Conservation (phyloP, 1,140 invertebrate species). For the Zaprionus nigranus region DNA sequence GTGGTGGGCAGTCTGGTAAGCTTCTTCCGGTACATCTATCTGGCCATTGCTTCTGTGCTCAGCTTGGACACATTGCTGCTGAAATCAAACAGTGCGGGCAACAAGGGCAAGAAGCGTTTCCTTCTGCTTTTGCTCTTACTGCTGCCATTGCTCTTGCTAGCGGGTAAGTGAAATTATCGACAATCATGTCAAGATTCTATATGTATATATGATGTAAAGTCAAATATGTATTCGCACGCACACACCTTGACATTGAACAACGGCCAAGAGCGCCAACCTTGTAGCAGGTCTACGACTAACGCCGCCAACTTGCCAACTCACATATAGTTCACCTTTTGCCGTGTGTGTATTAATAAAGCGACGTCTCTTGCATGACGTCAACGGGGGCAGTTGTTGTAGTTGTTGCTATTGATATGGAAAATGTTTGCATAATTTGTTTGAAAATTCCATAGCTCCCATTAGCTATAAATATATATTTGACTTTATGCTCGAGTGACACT, state of each 20-base stretch:
- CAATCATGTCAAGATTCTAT: background rate
- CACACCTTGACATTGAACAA: slow-evolving; percentile 35
- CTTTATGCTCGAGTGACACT: slow-evolving; percentile 33
- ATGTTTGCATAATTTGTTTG: slow-evolving; percentile 23
- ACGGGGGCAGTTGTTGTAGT: slow-evolving; percentile 1
- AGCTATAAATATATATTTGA: slow-evolving; percentile 41
- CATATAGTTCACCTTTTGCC: slow-evolving; percentile 51
- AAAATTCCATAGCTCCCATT: background rate
- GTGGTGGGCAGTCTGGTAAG: slow-evolving; percentile 54
- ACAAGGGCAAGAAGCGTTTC: slow-evolving; percentile 78
- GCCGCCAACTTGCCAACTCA: background rate
- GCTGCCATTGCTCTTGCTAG: slow-evolving; percentile 84
- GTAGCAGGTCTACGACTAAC: slow-evolving; percentile 19
- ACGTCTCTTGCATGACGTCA: slow-evolving; percentile 45
- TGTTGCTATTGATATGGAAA: slow-evolving; percentile 25
- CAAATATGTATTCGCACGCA: slow-evolving; percentile 48
- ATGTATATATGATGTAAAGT: slow-evolving; percentile 43
- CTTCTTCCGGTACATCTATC: slow-evolving; percentile 65
- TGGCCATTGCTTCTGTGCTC: slow-evolving; percentile 82
- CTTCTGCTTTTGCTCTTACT: slow-evolving; percentile 83
- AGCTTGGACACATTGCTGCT: slow-evolving; percentile 85
- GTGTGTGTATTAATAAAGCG: slow-evolving; percentile 41
- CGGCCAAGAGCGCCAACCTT: slow-evolving; percentile 45
- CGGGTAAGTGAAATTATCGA: slow-evolving; percentile 83
- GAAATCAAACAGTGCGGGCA: slow-evolving; percentile 66